These are phyloP conservation scores for Drosophila mercatorum DNA, from an alignment of 2,888 invertebrate genomes.

Conservation along the genomic window DNA sequence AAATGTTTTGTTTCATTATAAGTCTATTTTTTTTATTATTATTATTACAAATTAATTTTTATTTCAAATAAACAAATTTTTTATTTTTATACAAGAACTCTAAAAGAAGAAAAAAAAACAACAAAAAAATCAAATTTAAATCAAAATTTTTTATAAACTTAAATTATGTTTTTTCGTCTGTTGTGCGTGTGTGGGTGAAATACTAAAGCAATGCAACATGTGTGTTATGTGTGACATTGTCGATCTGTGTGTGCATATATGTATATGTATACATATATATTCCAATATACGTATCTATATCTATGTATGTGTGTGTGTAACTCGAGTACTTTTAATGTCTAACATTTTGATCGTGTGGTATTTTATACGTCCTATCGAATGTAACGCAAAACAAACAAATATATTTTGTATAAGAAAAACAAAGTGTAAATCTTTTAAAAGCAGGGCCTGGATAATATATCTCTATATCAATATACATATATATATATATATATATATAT, in stretches of 20 bases:
- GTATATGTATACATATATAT: not conserved
- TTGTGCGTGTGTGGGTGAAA: conserved; percentile 13
- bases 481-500: not conserved
- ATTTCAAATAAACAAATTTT: conserved; percentile 60
- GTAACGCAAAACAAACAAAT: conserved; percentile 38
- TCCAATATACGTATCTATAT: not conserved
- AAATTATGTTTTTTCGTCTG: conserved; percentile 33
- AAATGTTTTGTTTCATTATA: conserved; percentile 61
- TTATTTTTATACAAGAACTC: conserved; percentile 69
- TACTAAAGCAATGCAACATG: conserved; percentile 25
- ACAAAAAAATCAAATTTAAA: conserved; percentile 10
- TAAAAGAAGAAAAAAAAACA: conserved; percentile 13
- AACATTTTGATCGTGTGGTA: conserved; percentile 52
- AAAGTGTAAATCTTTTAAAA: conserved; percentile 20
- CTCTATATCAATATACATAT: not conserved
- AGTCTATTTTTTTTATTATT: conserved; percentile 50
- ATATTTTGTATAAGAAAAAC: conserved; percentile 68
- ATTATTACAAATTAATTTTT: conserved; percentile 38
- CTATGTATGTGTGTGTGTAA: not conserved
- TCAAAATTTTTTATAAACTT: conserved; percentile 23
- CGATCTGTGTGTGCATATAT: conserved; percentile 1
- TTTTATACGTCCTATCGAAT: conserved; percentile 59
- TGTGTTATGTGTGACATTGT: conserved; percentile 8
- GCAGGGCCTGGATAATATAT: not conserved
- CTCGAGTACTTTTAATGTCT: conserved; percentile 45